Base-by-base conservation (phyloP, 2,888 invertebrate genomes). In the Acrobasis consociella region DNA sequence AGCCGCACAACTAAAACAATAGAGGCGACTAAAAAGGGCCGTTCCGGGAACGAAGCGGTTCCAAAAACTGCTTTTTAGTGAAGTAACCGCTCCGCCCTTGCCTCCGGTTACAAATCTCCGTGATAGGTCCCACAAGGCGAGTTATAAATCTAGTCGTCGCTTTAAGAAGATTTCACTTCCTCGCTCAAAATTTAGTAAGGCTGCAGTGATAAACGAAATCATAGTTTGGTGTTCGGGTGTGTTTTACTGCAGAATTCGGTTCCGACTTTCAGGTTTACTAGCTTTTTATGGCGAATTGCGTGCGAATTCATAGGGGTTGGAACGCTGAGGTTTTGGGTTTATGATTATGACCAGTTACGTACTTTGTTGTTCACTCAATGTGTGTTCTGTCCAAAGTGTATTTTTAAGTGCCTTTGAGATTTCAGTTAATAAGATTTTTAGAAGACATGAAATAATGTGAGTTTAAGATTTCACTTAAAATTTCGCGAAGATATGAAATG, bases 71-170 rank as follows among this genome's bases (percentile, higher is more conserved):
- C 72, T 75, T 78, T 81, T 80, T 77, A 73, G 74, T 71, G 68
- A 67, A 64, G 63, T 52, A 62, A 60, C 69, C 65, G 59, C 42
- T 39, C 16, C 15, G 39, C 60, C 39, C 60, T 39, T 22, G 42
- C 38, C 60, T 60, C 39, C 64, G 62, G 74, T 82, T 82, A 83
- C 83, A 81, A 81, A 83, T 80, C 77, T 74, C 65, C 64, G 63
- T 71, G 77, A 81, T 79, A 74, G 73, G 71, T 74, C 77, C 74
- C 81, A 78, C 70, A 72, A 72, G 74, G 75, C 73, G 9, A 38
- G 71, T 71, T 69, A 82, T 87, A 83, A 83, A 85, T 85, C 81
- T 79, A 67, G 67, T 74, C 74, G 73, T 74, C 76, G 77, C 77
- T 74, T 74, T 76, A 72, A 64, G 68, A 64, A 66, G 69, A 74